Conservation (phyloP, 2,113 vertebrate genomes). For the Cricetomys ansorgei region DNA sequence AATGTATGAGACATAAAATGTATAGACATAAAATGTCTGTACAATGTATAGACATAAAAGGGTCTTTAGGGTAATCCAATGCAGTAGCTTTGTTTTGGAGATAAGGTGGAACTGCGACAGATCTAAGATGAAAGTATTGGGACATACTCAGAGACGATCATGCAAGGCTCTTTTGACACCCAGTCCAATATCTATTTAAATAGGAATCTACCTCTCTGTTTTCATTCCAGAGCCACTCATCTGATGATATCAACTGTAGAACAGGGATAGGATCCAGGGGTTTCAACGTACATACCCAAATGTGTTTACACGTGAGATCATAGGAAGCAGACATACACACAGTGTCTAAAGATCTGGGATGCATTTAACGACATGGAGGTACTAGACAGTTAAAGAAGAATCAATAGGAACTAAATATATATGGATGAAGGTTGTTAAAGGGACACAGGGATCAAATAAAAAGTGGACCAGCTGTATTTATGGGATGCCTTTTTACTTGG, state of each 20-base stretch:
- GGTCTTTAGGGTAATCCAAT: background rate
- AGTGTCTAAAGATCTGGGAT: slow-evolving; percentile 9
- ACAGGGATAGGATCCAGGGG: background rate
- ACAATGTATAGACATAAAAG: slow-evolving; percentile 1
- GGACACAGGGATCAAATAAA: slow-evolving; percentile 31
- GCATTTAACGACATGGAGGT: slow-evolving; percentile 27
- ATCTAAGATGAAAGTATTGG: background rate
- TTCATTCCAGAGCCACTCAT: background rate
- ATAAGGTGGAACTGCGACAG: background rate
- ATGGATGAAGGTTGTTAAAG: slow-evolving; percentile 56
- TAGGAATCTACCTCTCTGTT: background rate
- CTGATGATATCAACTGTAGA: background rate
- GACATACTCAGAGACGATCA: background rate
- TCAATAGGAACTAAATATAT: slow-evolving; percentile 69
- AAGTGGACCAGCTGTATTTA: slow-evolving; percentile 23
- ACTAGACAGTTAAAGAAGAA: slow-evolving; percentile 59
- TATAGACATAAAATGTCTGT: slow-evolving; percentile 14
- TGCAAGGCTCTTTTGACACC: background rate
- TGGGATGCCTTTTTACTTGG: background rate
- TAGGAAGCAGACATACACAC: background rate
- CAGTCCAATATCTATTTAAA: background rate
- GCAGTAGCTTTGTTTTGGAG: slow-evolving; percentile 1
- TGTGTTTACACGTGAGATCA: slow-evolving; percentile 2
- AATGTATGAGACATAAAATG: no score
- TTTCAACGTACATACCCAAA: background rate